These are phyloP conservation scores for Parazoanthus darwini DNA, from an alignment of 92 coral and sea anemone genomes.

Conservation along the genomic window DNA sequence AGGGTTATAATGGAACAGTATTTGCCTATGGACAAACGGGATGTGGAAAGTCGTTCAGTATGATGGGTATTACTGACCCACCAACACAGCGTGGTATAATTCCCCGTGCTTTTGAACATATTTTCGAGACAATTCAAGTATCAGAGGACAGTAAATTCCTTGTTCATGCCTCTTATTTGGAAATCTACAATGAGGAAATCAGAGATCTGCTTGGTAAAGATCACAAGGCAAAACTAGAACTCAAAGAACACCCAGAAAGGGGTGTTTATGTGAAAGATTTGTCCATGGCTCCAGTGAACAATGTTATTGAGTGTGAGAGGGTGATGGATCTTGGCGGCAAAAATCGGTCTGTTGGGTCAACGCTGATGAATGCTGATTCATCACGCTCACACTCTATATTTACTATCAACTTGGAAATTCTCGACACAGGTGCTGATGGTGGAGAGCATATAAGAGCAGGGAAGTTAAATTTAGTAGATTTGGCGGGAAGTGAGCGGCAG, in stretches of 20 bases:
- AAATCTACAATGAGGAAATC: slow-evolving; percentile 97
- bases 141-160: slow-evolving; percentile 90
- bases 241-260: slow-evolving; percentile 95
- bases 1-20: slow-evolving; percentile 97
- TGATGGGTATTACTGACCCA: slow-evolving; percentile 97
- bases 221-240: slow-evolving; percentile 82
- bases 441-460: slow-evolving; percentile 96
- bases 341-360: slow-evolving; percentile 96
- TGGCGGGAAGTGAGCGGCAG: slow-evolving; percentile 98
- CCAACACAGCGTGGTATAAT: slow-evolving; percentile 90
- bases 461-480: slow-evolving; percentile 93
- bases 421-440: slow-evolving; percentile 83
- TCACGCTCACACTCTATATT: slow-evolving; percentile 98
- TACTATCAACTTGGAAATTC: slow-evolving; percentile 87
- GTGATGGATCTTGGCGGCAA: slow-evolving; percentile 96
- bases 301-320: slow-evolving; percentile 83
- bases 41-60: slow-evolving; percentile 95
- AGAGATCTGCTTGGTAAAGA: slow-evolving; percentile 94
- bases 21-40: slow-evolving; percentile 99
- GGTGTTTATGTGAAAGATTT: slow-evolving; percentile 96
- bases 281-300: slow-evolving; percentile 81
- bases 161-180: slow-evolving; percentile 94
- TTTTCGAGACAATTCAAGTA: slow-evolving; percentile 90
- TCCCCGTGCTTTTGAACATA: slow-evolving; percentile 98
- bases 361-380: slow-evolving; percentile 98